Conservation (phyloP, 2,888 invertebrate genomes). For the Leptinotarsa rubiginosa region DNA sequence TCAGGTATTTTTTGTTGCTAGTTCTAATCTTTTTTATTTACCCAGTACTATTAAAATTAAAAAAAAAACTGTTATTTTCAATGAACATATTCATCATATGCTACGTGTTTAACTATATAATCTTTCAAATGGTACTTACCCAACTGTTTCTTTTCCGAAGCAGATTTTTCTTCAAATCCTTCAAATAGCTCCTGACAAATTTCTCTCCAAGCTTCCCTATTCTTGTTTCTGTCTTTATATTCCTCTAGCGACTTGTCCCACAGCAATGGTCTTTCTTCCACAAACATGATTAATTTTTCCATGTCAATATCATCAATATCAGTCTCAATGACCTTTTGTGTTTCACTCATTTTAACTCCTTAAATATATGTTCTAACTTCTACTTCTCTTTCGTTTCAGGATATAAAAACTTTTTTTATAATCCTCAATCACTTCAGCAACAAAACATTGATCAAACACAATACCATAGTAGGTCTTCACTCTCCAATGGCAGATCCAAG, state of each 20-base stretch:
- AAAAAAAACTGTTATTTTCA: slow-evolving; percentile 10
- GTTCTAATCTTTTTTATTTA: slow-evolving; percentile 5
- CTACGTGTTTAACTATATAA: slow-evolving; percentile 12
- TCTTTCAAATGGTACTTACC: slow-evolving; percentile 11
- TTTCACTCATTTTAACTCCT: slow-evolving; percentile 10
- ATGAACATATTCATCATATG: slow-evolving; percentile 14
- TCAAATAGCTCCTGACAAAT: neutral
- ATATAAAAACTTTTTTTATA: too few relatives aligned
- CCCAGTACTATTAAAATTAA: slow-evolving; percentile 1
- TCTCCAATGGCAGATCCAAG: slow-evolving; percentile 13
- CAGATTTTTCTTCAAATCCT: too few relatives aligned
- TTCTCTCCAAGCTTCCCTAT: slow-evolving; percentile 18
- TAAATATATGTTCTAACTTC: too few relatives aligned
- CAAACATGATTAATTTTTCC: slow-evolving; percentile 17
- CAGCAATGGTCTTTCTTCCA: slow-evolving; percentile 18
- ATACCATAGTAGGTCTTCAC: slow-evolving; percentile 8
- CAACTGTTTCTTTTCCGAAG: slow-evolving; percentile 17
- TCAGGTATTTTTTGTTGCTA: slow-evolving; percentile 9
- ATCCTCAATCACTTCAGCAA: slow-evolving; percentile 8
- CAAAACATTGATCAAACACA: slow-evolving; percentile 14
- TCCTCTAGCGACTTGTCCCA: slow-evolving; percentile 14
- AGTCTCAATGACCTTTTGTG: slow-evolving; percentile 10
- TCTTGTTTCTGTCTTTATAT: slow-evolving; percentile 15
- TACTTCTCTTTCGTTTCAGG: too few relatives aligned
- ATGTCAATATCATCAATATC: slow-evolving; percentile 12